Base-by-base conservation (phyloP, 2,113 vertebrate genomes). In the Aptenodytes patagonicus region DNA sequence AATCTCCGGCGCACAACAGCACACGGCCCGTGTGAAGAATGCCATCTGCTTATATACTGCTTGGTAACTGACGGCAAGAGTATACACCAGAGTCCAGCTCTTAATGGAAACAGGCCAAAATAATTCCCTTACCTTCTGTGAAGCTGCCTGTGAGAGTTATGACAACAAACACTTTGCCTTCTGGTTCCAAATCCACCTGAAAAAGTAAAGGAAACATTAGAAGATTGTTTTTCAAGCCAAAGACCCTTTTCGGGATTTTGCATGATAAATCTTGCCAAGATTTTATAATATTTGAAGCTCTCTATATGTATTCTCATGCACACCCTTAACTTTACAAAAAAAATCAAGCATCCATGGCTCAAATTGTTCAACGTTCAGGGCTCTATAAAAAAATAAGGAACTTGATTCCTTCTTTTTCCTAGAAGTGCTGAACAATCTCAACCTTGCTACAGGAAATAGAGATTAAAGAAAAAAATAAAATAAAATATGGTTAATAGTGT, bases 141-240 rank as follows among this genome's bases (percentile, higher is more conserved):
- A 99, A 99, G 94, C 98, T 99, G 89, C 99, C 99, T 11, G 98
- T 99, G 40, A 99, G 98, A 17, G 98, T 98, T 84, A 99, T 99
- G 38, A 98, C 96, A 26, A 99, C 98, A 96, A 98, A 99, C 47
- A 99, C 98, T 97, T 99, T 99, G 42, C 99, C 99, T 97, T 99
- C 99, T 13, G 99, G 99, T 95, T 99, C 99, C 98, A 99, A 98
- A 95, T 99, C 99, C 98, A 99, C 98, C 99, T 99, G 97, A 66
- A 98, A 96, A 83, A 93, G 46, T 21, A 83, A 79, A 92, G 29
- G 38, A 54, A 52, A 61, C 0, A 1, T 97, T 40, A 96, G 31
- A 73, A 93, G 14, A 55, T 3, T 52, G 22, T 4, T n/a, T 71
- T 83, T 60, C 34, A 46, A 89, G n/a, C 49, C 34, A 89, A 42